Base-by-base conservation (phyloP, 2,113 vertebrate species). In the Triplophysa dalaica region DNA sequence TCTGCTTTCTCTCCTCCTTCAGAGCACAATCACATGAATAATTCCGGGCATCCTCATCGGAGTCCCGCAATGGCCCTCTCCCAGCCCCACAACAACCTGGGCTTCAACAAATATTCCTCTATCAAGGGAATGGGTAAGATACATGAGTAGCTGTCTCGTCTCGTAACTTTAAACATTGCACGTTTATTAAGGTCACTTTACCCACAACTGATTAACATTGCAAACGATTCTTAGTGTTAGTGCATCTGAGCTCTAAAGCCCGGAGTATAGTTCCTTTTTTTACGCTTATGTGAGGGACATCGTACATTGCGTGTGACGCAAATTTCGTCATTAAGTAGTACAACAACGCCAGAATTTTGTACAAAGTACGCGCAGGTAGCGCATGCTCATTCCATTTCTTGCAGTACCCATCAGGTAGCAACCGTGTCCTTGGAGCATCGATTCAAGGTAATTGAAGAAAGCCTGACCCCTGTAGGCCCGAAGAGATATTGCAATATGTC, bases 1-100 rank as follows among this genome's bases (percentile, higher is more conserved):
- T n/a, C 81, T 19, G 75, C 14, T 83, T 60, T 75, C 5, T 81
- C 11, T 87, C 45, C 61, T 6, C 61, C 77, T 56, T 38, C 70
- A 91, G 92, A 92, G 82, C 92, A 92, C 48, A 93, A 90, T 87
- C 92, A 92, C 77, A 83, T 93, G 88, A 93, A 93, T 88, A 93
- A 90, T 1, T 89, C 90, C 24, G 89, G 90, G 19, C 81, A 92
- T 78, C 83, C 92, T 82, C 91, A 89, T 21, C 83, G 92, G 79
- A 90, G 90, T 75, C 92, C 91, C 0, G 87, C 90, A 69, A 91
- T 93, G 91, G 85, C 91, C 24, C 84, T 93, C 80, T 91, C 91
- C 74, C 92, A 93, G 86, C 92, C 92, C 65, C 91, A 93, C 67
- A 93, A 92, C 89, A 93, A 92, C 89, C 86, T 93, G 85, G 90